A percentile compares a stretch with the other conserved stretches of the same genome.
Evolutionary conservation across 2,888 invertebrate species (phyloP).

Genomic region (Aquatica leii): DNA sequence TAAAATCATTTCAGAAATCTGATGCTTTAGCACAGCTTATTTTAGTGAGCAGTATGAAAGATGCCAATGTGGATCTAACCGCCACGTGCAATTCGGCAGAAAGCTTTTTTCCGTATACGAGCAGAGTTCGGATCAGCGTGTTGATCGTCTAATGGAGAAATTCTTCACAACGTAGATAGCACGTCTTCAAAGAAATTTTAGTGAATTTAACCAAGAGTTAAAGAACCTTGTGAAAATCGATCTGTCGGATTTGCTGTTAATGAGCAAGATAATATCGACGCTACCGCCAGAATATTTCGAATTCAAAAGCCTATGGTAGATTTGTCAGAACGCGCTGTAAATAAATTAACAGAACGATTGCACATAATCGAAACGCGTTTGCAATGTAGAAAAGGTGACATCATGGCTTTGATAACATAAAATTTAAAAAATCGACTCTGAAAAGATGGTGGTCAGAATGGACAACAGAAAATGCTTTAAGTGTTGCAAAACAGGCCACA

Average conservation of each 20-base stretch:
- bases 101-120: not conserved
- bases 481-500: not conserved
- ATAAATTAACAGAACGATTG: constrained; percentile 16
- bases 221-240: not conserved
- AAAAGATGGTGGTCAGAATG: too few species aligned
- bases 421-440: not conserved
- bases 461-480: not conserved
- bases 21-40: not conserved
- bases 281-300: too few species aligned
- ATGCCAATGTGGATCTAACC: too few species aligned
- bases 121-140: too few species aligned
- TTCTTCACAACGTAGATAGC: constrained; percentile 35
- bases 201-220: not conserved
- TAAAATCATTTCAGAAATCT: not conserved
- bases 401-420: not conserved
- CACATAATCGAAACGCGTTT: constrained; percentile 10
- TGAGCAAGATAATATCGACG: too few species aligned
- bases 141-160: too few species aligned
- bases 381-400: not conserved
- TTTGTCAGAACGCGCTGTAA: constrained; percentile 11
- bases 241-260: too few species aligned
- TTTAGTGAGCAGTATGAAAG: too few species aligned
- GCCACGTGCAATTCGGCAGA: not conserved
- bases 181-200: too few species aligned
- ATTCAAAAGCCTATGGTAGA: constrained; percentile 21